Conservation (phyloP, 2,888 invertebrate genomes). For the Tortrix viridana region DNA sequence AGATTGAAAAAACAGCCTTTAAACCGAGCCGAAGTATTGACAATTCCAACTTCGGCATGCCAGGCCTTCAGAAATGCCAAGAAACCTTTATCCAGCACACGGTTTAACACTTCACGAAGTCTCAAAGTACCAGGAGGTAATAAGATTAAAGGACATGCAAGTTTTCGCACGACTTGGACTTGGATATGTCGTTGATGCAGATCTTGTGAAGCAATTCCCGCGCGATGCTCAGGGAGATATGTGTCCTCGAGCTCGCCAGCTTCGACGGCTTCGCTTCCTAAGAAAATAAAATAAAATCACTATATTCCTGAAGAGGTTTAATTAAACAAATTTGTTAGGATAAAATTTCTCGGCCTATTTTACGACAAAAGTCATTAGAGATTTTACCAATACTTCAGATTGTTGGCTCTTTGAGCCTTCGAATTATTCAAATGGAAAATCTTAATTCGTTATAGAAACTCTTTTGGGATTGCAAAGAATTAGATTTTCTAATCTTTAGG, state of each 20-base stretch:
- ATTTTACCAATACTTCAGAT: slow-evolving; percentile 26
- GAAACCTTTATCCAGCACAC: not conserved
- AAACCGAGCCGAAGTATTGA: no score
- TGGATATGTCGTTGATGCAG: slow-evolving; percentile 92
- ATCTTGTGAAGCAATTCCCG: slow-evolving; percentile 93
- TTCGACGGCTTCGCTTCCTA: slow-evolving; percentile 85
- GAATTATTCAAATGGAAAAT: slow-evolving; percentile 30
- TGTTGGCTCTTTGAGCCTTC: slow-evolving; percentile 21
- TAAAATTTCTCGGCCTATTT: slow-evolving; percentile 8
- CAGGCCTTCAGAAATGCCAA: slow-evolving; percentile 2
- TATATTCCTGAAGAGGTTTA: slow-evolving; percentile 11
- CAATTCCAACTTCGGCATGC: not conserved
- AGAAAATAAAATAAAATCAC: slow-evolving; percentile 44
- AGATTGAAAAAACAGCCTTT: no score
- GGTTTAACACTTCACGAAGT: slow-evolving; percentile 1
- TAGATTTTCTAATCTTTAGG: slow-evolving; percentile 14
- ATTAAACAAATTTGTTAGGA: slow-evolving; percentile 9
- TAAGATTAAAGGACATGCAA: slow-evolving; percentile 88
- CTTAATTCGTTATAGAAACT: slow-evolving; percentile 28
- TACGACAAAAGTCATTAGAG: slow-evolving; percentile 3
- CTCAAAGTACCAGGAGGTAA: slow-evolving; percentile 49
- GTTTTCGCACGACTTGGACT: slow-evolving; percentile 94
- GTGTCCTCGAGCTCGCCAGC: slow-evolving; percentile 91
- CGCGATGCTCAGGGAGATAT: slow-evolving; percentile 91
- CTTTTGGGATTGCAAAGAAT: slow-evolving; percentile 11